A percentile compares a stretch with the other conserved stretches of the same genome.
Conservation (phyloP, 2,113 vertebrate species). For the Struthio camelus region DNA sequence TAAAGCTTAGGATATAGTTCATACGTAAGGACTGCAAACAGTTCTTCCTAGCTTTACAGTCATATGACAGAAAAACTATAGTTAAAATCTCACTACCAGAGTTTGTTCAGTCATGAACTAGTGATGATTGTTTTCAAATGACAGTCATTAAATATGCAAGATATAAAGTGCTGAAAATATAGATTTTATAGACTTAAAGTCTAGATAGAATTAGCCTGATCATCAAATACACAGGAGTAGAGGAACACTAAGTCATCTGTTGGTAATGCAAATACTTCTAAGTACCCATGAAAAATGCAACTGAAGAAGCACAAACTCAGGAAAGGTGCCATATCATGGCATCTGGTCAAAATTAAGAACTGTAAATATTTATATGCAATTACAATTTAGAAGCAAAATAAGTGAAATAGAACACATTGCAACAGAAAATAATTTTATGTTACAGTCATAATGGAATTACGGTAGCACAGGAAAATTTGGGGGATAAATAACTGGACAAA, state of each 20-base stretch:
- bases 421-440: not conserved
- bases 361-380: conserved; percentile 10
- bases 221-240: not conserved
- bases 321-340: not conserved
- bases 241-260: not conserved
- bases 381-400: conserved; percentile 3
- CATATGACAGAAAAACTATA: not conserved
- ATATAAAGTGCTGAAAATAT: not conserved
- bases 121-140: not conserved
- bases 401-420: not conserved
- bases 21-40: not conserved
- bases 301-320: not conserved
- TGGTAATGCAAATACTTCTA: not conserved
- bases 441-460: not conserved
- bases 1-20: not conserved
- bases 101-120: not conserved
- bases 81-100: not conserved
- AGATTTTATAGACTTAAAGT: not conserved
- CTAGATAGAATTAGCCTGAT: not conserved
- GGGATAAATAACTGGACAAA: not conserved
- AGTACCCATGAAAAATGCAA: not conserved
- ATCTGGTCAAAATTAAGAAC: conserved; percentile 3
- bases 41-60: not conserved
- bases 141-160: not conserved
- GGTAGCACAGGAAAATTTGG: not conserved